These are phyloP conservation scores for Actenoides hombroni DNA, from an alignment of 2,113 vertebrate genomes.

Conservation along the genomic window DNA sequence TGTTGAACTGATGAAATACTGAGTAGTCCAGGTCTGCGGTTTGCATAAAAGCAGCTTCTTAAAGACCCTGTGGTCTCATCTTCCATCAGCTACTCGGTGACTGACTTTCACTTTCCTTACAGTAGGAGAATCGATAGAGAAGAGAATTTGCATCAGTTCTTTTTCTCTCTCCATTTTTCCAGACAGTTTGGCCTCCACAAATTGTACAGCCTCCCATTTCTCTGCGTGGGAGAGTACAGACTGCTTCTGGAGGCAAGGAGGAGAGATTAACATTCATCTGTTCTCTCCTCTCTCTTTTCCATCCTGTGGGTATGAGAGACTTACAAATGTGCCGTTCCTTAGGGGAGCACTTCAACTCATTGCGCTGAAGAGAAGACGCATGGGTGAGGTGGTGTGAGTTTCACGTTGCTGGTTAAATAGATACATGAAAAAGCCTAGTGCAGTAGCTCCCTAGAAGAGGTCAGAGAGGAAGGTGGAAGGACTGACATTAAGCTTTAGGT, in stretches of 20 bases:
- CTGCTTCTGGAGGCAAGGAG: constrained; percentile 38
- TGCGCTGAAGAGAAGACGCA: not conserved
- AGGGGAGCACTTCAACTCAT: not conserved
- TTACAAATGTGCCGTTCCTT: not conserved
- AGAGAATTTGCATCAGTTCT: not conserved
- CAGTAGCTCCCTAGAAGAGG: not conserved
- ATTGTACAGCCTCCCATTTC: constrained; percentile 24
- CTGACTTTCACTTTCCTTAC: constrained; percentile 27
- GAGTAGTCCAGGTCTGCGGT: not conserved
- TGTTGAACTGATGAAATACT: not conserved
- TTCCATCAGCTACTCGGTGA: not conserved
- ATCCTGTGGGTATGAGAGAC: not conserved
- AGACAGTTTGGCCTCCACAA: constrained; percentile 34
- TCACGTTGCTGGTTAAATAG: not conserved
- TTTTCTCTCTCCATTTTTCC: not conserved
- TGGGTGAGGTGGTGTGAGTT: not conserved
- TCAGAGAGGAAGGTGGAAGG: not conserved
- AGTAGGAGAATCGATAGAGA: not conserved
- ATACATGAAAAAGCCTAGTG: not conserved
- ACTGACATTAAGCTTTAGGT: not conserved
- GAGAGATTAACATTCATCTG: constrained; percentile 53
- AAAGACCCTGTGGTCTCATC: not conserved
- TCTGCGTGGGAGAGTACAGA: constrained; percentile 55
- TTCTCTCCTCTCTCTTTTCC: not conserved
- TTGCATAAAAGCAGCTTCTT: not conserved